Conservation (phyloP, 2,888 invertebrate genomes). For the Listrodromus nycthemerus region DNA sequence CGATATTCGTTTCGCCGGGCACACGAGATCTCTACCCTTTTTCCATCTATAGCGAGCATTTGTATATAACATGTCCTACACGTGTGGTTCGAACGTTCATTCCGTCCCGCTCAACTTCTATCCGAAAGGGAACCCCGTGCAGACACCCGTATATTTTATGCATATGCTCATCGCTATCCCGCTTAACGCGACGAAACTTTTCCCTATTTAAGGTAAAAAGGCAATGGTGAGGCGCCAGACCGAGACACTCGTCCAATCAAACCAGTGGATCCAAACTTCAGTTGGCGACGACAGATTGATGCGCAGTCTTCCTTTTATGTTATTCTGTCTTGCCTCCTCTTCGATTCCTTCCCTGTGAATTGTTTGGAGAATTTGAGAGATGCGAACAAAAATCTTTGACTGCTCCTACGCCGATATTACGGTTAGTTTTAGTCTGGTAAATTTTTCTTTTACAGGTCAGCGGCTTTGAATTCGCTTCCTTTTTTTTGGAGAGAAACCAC, state of each 20-base stretch:
- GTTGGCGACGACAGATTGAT: constrained; percentile 55
- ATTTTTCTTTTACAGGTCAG: not conserved
- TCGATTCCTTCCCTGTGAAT: constrained; percentile 25
- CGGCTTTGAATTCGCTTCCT: not conserved
- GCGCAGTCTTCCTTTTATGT: constrained; percentile 3
- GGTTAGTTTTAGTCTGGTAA: not conserved
- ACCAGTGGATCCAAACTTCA: constrained; percentile 33
- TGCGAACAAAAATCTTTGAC: too few species aligned
- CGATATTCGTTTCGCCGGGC: constrained; percentile 27
- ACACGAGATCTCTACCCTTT: constrained; percentile 13
- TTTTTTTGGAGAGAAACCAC: not conserved
- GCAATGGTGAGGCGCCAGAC: constrained; percentile 44
- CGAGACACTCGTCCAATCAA: constrained; percentile 44
- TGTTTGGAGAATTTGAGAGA: not conserved
- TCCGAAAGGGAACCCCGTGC: constrained; percentile 67
- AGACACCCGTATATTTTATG: constrained; percentile 65
- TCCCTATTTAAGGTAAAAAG: constrained; percentile 44
- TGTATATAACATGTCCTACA: constrained; percentile 19
- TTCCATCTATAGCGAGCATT: constrained; percentile 10
- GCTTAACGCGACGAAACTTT: constrained; percentile 48
- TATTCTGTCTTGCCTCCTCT: not conserved
- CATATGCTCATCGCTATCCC: constrained; percentile 14
- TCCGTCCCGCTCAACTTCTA: constrained; percentile 71
- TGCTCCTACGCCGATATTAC: not conserved
- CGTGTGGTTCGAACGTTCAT: constrained; percentile 62